phyloP scores from a whole-genome alignment of 2,797 vertebrate genomes.

The Paramormyrops hopkinsi region DNA sequence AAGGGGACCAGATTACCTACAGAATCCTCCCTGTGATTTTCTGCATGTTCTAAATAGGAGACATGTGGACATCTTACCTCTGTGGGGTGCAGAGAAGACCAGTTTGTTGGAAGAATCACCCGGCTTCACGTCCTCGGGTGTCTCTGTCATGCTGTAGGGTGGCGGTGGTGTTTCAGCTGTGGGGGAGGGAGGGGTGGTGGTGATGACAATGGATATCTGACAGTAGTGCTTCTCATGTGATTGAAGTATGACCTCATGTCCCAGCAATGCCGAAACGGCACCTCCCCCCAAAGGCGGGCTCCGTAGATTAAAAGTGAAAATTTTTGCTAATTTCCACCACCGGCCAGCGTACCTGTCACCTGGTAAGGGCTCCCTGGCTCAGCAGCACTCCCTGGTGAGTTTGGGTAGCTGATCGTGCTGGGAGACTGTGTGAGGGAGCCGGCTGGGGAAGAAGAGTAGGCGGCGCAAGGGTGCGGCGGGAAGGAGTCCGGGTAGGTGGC shows the following conservation, averaged over 20 bases:
- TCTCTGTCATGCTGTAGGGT: constrained; percentile 78
- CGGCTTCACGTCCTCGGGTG: constrained; percentile 68
- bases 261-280: neutral
- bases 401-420: constrained; percentile 71
- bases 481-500: constrained; percentile 92
- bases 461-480: constrained; percentile 70
- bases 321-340: neutral
- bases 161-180: constrained; percentile 78
- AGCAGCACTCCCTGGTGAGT: constrained; percentile 77
- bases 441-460: constrained; percentile 68
- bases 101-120: constrained; percentile 68
- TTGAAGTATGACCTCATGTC: neutral
- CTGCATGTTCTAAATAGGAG: neutral
- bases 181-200: neutral
- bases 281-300: neutral
- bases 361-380: constrained; percentile 85
- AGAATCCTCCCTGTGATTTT: neutral
- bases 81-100: constrained; percentile 71
- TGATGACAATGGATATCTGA: neutral
- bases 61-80: constrained; percentile 57
- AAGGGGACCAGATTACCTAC: neutral
- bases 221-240: neutral
- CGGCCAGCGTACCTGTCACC: constrained; percentile 66
- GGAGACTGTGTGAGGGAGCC: constrained; percentile 73
- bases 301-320: neutral